Evolutionary conservation across 2,888 invertebrate species (phyloP).

Genomic region (Ametastegia equiseti): DNA sequence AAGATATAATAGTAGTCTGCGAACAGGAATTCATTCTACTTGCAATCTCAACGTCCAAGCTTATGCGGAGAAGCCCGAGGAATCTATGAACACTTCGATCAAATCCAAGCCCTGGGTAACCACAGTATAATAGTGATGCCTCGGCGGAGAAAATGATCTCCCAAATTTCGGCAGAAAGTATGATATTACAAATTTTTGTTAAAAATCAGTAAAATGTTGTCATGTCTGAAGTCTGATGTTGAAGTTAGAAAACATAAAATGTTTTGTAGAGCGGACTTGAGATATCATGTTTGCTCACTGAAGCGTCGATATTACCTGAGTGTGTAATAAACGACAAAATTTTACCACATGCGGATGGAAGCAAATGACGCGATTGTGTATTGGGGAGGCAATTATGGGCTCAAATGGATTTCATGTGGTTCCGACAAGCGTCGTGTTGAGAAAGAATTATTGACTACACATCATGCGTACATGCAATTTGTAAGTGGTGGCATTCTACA

Average conservation of each 20-base stretch:
- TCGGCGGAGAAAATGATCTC: no score
- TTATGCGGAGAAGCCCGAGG: not conserved
- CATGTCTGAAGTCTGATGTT: no score
- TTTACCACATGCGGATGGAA: not conserved
- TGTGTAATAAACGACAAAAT: not conserved
- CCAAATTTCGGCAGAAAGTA: no score
- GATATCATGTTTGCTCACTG: no score
- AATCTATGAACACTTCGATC: not conserved
- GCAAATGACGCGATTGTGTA: not conserved
- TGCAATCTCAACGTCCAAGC: not conserved
- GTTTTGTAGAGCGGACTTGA: no score
- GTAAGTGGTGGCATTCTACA: not conserved
- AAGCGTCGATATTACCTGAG: no score
- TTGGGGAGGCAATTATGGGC: not conserved
- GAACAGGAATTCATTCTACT: slow-evolving; percentile 6
- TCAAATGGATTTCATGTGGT: not conserved
- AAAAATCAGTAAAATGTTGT: no score
- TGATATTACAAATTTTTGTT: no score
- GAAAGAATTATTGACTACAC: not conserved
- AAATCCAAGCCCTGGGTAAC: not conserved
- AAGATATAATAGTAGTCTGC: not conserved
- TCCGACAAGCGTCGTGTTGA: not conserved
- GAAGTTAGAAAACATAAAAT: no score
- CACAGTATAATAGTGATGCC: not conserved
- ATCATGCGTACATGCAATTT: not conserved